Conservation (phyloP, 2,113 vertebrate species). For the Pelmatolapia mariae region DNA sequence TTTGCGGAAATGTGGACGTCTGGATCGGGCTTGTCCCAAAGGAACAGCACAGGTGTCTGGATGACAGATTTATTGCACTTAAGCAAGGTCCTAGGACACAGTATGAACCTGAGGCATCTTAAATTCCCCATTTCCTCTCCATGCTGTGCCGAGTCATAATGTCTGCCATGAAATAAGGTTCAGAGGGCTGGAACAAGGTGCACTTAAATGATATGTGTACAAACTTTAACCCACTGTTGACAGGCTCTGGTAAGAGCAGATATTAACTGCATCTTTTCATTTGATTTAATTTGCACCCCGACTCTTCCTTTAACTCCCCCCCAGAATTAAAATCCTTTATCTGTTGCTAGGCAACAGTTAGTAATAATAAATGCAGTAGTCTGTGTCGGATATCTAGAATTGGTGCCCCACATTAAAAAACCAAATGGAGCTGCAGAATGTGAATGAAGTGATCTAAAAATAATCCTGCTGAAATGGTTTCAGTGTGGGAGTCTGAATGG, state of each 20-base stretch:
- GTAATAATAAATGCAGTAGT: slow-evolving; percentile 40
- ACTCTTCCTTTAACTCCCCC: not conserved
- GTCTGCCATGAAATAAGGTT: not conserved
- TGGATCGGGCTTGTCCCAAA: not conserved
- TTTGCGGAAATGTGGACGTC: not conserved
- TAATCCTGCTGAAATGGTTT: slow-evolving; percentile 41
- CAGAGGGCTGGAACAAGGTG: not conserved
- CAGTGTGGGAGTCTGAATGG: slow-evolving; percentile 45
- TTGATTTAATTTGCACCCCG: not conserved
- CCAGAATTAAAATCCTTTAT: slow-evolving; percentile 17
- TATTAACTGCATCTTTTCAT: not conserved
- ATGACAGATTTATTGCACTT: not conserved
- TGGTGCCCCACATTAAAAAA: slow-evolving; percentile 50
- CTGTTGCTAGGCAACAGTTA: slow-evolving; percentile 57
- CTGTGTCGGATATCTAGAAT: slow-evolving; percentile 9
- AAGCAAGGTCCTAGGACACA: not conserved
- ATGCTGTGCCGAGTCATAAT: not conserved
- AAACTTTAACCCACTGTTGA: not conserved
- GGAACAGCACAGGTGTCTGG: not conserved
- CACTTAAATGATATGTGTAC: not conserved
- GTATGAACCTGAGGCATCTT: not conserved
- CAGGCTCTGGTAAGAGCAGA: not conserved
- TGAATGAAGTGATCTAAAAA: slow-evolving; percentile 60
- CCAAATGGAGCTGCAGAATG: slow-evolving; percentile 45
- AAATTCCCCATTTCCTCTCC: not conserved